A percentile compares a stretch with the other conserved stretches of the same genome.
phyloP scores from a whole-genome alignment of 2,113 vertebrate species.

The Pygathrix nemaeus region DNA sequence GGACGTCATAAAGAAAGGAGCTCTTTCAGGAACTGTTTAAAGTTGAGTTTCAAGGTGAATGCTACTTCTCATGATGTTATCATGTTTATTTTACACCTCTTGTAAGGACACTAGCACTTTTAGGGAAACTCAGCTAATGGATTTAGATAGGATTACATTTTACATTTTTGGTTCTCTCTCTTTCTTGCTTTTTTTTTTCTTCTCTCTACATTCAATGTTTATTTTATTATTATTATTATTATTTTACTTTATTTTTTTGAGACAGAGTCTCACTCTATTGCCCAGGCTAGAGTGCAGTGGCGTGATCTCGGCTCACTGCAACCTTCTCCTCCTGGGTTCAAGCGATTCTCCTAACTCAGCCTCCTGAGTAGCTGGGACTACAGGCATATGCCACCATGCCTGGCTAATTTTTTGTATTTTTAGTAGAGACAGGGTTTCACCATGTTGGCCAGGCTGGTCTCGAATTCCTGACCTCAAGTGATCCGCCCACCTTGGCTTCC shows the following conservation, averaged over 20 bases:
- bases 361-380: not conserved
- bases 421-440: not conserved
- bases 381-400: fast-evolving
- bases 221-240: not conserved
- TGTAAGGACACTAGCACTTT: not conserved
- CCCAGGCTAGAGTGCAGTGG: not conserved
- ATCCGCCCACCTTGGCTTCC: not conserved
- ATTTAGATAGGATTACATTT: not conserved
- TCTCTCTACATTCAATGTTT: not conserved
- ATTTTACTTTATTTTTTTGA: not conserved
- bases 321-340: not conserved
- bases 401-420: not conserved
- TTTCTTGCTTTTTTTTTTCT: not conserved
- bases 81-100: not conserved
- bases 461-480: not conserved
- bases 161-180: not conserved
- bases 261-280: not conserved
- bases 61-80: not conserved
- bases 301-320: not conserved
- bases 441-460: not conserved
- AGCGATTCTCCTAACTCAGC: not conserved
- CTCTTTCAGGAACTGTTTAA: not conserved
- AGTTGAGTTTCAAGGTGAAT: not conserved
- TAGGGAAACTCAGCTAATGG: not conserved
- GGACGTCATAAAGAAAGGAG: not conserved